Percentiles rank a stretch among this genome's conserved stretches.
Conservation (phyloP, 2,797 vertebrate species). For the Lagorchestes hirsutus region DNA sequence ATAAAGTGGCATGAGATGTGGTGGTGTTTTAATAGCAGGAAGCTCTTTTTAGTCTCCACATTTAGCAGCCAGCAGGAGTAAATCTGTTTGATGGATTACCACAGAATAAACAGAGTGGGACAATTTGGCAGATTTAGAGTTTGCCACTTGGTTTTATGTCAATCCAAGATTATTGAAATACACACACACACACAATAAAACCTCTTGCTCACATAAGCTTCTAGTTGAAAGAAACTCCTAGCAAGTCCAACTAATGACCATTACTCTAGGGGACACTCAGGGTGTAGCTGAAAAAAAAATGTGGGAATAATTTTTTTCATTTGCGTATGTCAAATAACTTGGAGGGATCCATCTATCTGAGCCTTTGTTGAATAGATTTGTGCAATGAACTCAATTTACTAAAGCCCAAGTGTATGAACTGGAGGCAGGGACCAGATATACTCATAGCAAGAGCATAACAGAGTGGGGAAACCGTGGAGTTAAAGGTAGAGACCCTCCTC, state of each 20-base stretch:
- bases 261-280: neutral
- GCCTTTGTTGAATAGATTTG: neutral
- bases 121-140: neutral
- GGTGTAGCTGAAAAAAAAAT: neutral
- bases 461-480: neutral
- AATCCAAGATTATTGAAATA: neutral
- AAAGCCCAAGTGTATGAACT: neutral
- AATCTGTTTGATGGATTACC: conserved; percentile 8
- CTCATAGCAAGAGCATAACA: neutral
- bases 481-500: neutral
- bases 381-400: neutral
- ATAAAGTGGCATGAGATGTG: neutral
- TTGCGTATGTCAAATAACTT: neutral
- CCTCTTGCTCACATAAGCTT: neutral
- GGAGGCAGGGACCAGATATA: neutral
- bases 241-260: neutral
- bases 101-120: neutral
- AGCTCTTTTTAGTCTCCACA: neutral
- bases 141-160: conserved; percentile 5
- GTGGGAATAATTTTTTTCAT: neutral
- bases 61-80: conserved; percentile 1
- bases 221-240: neutral
- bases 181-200: neutral
- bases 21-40: neutral
- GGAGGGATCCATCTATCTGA: neutral